phyloP scores from a whole-genome alignment of 2,113 vertebrate species.

The Sceloporus undulatus region DNA sequence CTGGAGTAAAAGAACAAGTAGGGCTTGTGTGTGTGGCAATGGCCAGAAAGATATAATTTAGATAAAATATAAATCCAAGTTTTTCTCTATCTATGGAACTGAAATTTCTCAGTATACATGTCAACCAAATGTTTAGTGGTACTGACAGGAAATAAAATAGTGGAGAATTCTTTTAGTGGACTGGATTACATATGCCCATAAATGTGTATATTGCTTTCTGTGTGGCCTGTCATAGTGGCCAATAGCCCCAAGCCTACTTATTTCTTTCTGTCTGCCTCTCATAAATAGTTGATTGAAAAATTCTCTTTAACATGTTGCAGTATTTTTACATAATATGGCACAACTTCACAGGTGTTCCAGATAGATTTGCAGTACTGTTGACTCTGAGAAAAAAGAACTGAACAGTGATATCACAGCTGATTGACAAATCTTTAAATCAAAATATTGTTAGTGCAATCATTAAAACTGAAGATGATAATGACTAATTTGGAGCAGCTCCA shows the following conservation, averaged over 20 bases:
- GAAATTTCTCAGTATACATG: neutral
- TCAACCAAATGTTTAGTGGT: neutral
- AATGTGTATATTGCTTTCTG: neutral
- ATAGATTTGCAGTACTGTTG: neutral
- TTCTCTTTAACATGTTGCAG: neutral
- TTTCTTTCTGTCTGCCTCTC: neutral
- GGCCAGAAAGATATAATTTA: neutral
- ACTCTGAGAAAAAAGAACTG: neutral
- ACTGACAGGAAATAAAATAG: neutral
- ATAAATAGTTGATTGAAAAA: neutral
- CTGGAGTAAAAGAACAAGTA: neutral
- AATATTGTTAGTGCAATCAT: constrained; percentile 1
- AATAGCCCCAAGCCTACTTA: neutral
- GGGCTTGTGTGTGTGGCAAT: neutral
- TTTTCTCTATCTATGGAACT: neutral
- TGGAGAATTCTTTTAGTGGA: too few species aligned
- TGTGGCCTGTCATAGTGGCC: too few species aligned
- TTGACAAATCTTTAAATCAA: neutral
- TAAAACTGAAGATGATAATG: constrained; percentile 4
- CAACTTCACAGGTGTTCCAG: neutral
- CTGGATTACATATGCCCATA: neutral
- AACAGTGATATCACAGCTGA: neutral
- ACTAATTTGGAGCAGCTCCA: constrained; percentile 14
- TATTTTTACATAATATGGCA: neutral
- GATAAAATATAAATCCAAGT: neutral